Conservation (phyloP, 2,113 vertebrate species). For the Morone chrysops region DNA sequence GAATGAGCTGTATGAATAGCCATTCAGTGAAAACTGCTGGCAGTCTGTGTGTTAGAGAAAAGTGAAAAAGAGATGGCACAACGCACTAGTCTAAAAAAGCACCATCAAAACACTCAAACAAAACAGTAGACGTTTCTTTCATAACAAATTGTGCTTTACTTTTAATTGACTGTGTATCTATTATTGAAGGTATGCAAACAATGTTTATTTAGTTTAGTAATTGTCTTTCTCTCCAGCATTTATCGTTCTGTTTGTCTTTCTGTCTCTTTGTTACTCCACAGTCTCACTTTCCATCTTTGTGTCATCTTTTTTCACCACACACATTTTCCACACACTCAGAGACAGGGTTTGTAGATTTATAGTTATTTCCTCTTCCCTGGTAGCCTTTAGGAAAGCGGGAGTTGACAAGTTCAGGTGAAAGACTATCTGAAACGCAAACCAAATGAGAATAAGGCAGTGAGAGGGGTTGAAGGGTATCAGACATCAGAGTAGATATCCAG, state of each 20-base stretch:
- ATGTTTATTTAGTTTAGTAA: not conserved
- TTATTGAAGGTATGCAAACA: not conserved
- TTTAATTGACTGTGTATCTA: not conserved
- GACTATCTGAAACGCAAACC: slow-evolving; percentile 35
- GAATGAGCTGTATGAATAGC: slow-evolving; percentile 18
- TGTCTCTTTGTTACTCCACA: not conserved
- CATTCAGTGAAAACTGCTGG: slow-evolving; percentile 31
- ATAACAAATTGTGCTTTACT: not conserved
- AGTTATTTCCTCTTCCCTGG: slow-evolving; percentile 10
- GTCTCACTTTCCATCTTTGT: slow-evolving; percentile 2
- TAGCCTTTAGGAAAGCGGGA: slow-evolving; percentile 10
- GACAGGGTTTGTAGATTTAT: slow-evolving; percentile 13
- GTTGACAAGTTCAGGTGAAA: slow-evolving; percentile 43
- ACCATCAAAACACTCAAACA: slow-evolving; percentile 9
- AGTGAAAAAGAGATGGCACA: not conserved
- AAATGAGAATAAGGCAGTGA: slow-evolving; percentile 27
- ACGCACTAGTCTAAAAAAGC: slow-evolving; percentile 6
- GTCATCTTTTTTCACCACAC: slow-evolving; percentile 3
- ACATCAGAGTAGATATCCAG: slow-evolving; percentile 48
- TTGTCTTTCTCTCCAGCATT: not conserved
- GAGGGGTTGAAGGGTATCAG: slow-evolving; percentile 35
- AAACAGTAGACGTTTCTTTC: not conserved
- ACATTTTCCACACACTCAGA: slow-evolving; percentile 1
- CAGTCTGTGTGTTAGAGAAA: not conserved
- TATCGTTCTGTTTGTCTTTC: not conserved